phyloP scores from a whole-genome alignment of 2,888 invertebrate genomes.

The Caenorhabditis angaria region DNA sequence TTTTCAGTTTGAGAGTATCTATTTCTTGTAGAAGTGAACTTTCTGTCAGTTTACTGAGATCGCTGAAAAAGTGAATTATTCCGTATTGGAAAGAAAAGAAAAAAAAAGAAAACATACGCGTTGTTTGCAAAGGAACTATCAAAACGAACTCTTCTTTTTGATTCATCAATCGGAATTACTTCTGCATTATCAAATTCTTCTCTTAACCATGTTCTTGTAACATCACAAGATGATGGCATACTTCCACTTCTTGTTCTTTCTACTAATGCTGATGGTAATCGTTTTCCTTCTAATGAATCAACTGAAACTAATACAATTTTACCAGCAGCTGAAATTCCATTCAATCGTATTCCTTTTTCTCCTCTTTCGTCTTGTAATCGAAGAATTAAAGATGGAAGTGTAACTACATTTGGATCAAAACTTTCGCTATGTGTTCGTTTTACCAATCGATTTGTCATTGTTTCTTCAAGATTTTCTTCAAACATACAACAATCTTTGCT shows the following conservation, averaged over 20 bases:
- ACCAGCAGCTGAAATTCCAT: constrained; percentile 48
- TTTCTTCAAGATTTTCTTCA: constrained; percentile 28
- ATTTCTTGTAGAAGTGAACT: constrained; percentile 54
- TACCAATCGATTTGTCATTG: constrained; percentile 7
- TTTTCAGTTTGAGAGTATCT: constrained; percentile 53
- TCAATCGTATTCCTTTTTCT: constrained; percentile 51
- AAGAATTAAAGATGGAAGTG: constrained; percentile 48
- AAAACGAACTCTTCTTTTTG: constrained; percentile 28
- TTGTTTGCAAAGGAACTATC: constrained; percentile 21
- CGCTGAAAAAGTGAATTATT: constrained; percentile 4
- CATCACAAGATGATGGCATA: constrained; percentile 36
- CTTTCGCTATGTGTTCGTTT: constrained; percentile 5
- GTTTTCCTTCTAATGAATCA: constrained; percentile 33
- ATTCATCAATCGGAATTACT: constrained; percentile 48
- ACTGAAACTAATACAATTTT: constrained; percentile 55
- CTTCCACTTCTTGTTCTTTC: constrained; percentile 32
- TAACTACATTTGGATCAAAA: constrained; percentile 30
- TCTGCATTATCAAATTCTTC: constrained; percentile 54
- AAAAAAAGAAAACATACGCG: not conserved
- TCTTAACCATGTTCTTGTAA: constrained; percentile 51
- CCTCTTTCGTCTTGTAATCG: constrained; percentile 52
- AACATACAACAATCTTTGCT: constrained; percentile 13
- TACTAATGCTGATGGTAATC: constrained; percentile 36
- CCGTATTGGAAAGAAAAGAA: constrained; percentile 10
- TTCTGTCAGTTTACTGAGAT: not conserved